phyloP scores from a whole-genome alignment of 1,140 invertebrate species.

The Oedothorax gibbosus region DNA sequence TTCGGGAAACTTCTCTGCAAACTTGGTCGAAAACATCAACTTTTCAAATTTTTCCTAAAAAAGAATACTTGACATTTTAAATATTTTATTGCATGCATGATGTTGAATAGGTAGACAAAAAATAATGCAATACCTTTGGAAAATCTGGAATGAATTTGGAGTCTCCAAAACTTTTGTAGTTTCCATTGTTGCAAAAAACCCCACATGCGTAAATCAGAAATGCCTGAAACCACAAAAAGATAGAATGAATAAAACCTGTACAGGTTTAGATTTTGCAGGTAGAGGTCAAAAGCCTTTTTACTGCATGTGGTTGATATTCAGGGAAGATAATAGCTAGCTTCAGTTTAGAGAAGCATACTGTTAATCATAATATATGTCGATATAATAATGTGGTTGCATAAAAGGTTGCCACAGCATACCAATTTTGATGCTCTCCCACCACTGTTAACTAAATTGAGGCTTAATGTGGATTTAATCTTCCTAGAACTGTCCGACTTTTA shows the following conservation, averaged over 20 bases:
- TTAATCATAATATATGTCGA: not conserved
- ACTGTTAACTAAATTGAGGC: too few relatives aligned
- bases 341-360: not conserved
- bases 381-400: not conserved
- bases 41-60: conserved; percentile 77
- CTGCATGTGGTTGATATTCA: not conserved
- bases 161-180: conserved; percentile 96
- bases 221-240: conserved; percentile 73
- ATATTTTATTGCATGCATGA: too few relatives aligned
- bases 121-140: conserved; percentile 68
- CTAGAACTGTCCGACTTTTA: too few relatives aligned
- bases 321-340: not conserved
- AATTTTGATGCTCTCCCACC: too few relatives aligned
- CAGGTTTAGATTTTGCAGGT: not conserved
- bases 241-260: not conserved
- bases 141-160: conserved; percentile 93
- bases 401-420: too few relatives aligned
- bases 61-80: not conserved
- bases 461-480: too few relatives aligned
- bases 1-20: conserved; percentile 74
- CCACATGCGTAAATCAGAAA: conserved; percentile 87
- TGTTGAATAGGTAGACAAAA: not conserved
- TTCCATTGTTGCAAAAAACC: conserved; percentile 87
- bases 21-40: conserved; percentile 79
- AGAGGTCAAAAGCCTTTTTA: not conserved